Base-by-base conservation (phyloP, 2,113 vertebrate genomes). In the Sinosuthora webbiana region DNA sequence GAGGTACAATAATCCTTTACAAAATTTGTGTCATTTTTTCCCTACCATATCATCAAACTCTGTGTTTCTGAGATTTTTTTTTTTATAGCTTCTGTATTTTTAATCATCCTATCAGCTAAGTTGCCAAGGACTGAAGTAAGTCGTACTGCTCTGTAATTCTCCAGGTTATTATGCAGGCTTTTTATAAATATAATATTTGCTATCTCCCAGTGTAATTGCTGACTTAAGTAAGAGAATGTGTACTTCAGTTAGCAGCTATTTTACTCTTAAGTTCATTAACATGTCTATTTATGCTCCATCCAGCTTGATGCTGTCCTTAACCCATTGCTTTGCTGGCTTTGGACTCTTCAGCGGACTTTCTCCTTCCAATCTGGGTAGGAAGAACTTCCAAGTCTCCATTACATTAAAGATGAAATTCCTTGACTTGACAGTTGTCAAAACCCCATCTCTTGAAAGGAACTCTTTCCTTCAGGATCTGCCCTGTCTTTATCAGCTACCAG, bases 101-200 rank as follows among this genome's bases (percentile, higher is more conserved):
- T 80, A 77, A 83, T 86, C 76, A 86, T 55, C 42, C 12, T 50
- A 52, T 80, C 45, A 42, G n/a, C 24, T 73, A 91, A 77, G 45
- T 67, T 83, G 50, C 27, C 41, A 84, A 62, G 41, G 91, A 24
- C 30, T 87, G 63, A 91, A 95, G 27, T 52, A 87, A 89, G 15
- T 19, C 35, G 80, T 59, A 87, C n/a, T 42, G 49, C 31, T 77
- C 55, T 57, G 16, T 55, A 84, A 69, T 87, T 57, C 81, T 81
- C 59, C 50, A 35, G 45, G 25, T 85, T 73, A 69, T 89, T 89
- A 82, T 7, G 53, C 17, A 35, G 21, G 16, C 16, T 90, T 94
- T 89, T 89, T 82, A 80, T 50, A 92, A 90, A 75, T 57, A 35
- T 10, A 83, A 69, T 87, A 69, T 87, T 95, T 95, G 27, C 50